phyloP scores from a whole-genome alignment of 2,797 vertebrate genomes.

The Urosaurus nigricauda region DNA sequence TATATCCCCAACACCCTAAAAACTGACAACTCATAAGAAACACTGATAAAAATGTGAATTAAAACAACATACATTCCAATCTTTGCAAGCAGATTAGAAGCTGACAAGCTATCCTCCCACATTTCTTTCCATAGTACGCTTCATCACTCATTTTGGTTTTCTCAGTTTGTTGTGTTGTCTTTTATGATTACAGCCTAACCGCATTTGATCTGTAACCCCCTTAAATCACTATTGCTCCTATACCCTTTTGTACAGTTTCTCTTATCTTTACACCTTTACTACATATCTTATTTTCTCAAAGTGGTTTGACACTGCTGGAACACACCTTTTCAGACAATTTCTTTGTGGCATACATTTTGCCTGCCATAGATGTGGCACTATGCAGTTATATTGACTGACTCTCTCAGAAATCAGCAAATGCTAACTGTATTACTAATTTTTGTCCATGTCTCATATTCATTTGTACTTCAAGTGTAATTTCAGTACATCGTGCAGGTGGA shows the following conservation, averaged over 20 bases:
- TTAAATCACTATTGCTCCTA: not conserved
- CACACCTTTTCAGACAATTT: not conserved
- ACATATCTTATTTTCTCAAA: slow-evolving; percentile 31
- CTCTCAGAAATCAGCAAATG: slow-evolving; percentile 22
- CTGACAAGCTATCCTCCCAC: not conserved
- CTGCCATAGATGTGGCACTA: slow-evolving; percentile 36
- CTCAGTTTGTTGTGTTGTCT: not conserved
- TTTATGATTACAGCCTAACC: not conserved
- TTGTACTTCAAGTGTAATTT: slow-evolving; percentile 28
- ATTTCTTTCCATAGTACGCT: not conserved
- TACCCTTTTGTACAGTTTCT: slow-evolving; percentile 32
- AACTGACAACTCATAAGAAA: not conserved
- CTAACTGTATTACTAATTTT: slow-evolving; percentile 41
- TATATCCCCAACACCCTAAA: not conserved
- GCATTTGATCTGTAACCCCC: not conserved
- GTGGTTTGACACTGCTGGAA: slow-evolving; percentile 26
- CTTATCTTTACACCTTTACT: not conserved
- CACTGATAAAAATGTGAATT: not conserved
- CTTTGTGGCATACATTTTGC: slow-evolving; percentile 51
- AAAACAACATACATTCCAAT: not conserved
- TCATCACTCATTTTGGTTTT: slow-evolving; percentile 5
- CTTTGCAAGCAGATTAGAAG: not conserved
- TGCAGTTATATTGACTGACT: slow-evolving; percentile 35
- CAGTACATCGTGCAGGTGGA: slow-evolving; percentile 4
- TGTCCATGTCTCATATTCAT: slow-evolving; percentile 27